A percentile compares a stretch with the other conserved stretches of the same genome.
These are phyloP conservation scores for Gnatocerus cornutus DNA, from an alignment of 2,888 invertebrate species.

Conservation along the genomic window DNA sequence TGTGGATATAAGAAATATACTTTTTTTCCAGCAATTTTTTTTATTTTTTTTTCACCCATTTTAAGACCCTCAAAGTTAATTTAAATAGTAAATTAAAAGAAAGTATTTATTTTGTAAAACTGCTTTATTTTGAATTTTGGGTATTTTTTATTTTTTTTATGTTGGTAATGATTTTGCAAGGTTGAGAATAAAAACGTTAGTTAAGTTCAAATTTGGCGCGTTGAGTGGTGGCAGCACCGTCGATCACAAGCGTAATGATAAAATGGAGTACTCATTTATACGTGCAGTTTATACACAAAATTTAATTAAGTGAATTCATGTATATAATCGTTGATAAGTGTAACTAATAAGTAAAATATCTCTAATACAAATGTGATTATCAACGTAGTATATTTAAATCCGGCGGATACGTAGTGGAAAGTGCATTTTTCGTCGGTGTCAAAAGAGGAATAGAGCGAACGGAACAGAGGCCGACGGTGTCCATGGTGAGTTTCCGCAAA, in stretches of 20 bases:
- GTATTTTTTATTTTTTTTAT: too few relatives aligned
- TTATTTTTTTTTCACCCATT: too few relatives aligned
- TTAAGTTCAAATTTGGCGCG: constrained; percentile 51
- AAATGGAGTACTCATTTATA: constrained; percentile 71
- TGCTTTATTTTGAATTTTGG: too few relatives aligned
- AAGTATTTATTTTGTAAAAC: too few relatives aligned
- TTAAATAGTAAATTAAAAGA: too few relatives aligned
- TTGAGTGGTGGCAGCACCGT: constrained; percentile 52
- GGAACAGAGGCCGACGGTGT: constrained; percentile 67
- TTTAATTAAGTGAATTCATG: constrained; percentile 66
- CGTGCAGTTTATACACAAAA: constrained; percentile 70
- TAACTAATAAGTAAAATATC: constrained; percentile 60
- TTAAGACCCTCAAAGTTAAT: too few relatives aligned
- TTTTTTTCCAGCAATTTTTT: too few relatives aligned
- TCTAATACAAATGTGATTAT: constrained; percentile 59
- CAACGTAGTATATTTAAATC: constrained; percentile 54
- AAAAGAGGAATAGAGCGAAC: constrained; percentile 41
- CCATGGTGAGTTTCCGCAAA: constrained; percentile 69
- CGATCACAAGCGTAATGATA: constrained; percentile 71
- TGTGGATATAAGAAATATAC: too few relatives aligned
- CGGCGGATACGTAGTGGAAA: constrained; percentile 56
- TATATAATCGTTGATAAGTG: constrained; percentile 60
- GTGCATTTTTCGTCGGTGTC: constrained; percentile 56
- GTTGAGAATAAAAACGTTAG: neutral
- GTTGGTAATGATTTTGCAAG: too few relatives aligned